Conservation (phyloP, 2,888 invertebrate genomes). For the Saturnia pavonia region DNA sequence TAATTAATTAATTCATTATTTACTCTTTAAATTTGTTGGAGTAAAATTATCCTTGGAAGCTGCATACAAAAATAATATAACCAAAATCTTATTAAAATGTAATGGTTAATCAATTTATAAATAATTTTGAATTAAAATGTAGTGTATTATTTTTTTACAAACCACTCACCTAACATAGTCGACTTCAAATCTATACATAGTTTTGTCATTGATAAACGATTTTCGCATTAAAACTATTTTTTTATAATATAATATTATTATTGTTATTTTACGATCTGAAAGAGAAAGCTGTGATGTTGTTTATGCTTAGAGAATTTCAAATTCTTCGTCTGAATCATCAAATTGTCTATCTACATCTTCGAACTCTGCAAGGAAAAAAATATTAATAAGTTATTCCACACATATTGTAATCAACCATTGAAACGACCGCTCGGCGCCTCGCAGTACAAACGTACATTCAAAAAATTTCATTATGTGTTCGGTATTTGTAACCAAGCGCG, state of each 20-base stretch:
- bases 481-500: too few species aligned
- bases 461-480: too few species aligned
- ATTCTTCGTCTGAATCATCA: slow-evolving; percentile 91
- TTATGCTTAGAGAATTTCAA: slow-evolving; percentile 86
- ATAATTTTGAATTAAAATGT: not conserved
- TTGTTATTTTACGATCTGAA: not conserved
- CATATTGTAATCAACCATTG: not conserved
- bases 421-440: not conserved
- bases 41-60: not conserved
- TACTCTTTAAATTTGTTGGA: not conserved
- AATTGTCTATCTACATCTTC: slow-evolving; percentile 83
- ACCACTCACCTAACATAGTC: not conserved
- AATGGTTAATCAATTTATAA: not conserved
- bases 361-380: slow-evolving; percentile 74
- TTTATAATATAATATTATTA: not conserved
- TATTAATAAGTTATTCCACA: too few species aligned
- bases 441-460: too few species aligned
- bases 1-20: not conserved
- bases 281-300: not conserved
- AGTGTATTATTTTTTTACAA: not conserved
- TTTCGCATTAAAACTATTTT: not conserved
- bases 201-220: not conserved
- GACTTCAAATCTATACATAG: not conserved
- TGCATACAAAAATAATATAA: not conserved
- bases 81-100: not conserved